phyloP scores from a whole-genome alignment of 2,113 vertebrate genomes.

The Micronycteris hirsuta region DNA sequence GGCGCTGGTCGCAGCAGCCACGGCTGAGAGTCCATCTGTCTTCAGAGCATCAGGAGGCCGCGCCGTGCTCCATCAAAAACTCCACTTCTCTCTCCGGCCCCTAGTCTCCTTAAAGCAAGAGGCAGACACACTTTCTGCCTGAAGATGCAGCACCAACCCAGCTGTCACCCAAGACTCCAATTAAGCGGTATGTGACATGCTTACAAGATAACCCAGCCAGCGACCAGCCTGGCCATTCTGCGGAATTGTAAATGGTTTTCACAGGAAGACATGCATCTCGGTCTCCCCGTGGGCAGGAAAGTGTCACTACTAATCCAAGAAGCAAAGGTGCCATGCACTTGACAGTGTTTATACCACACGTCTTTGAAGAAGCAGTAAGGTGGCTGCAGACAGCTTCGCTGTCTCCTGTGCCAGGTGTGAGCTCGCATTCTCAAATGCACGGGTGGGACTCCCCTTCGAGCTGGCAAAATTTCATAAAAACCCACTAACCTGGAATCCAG shows the following conservation, averaged over 20 bases:
- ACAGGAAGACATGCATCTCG: not conserved
- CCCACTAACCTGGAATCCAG: not conserved
- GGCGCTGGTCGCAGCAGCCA: constrained; percentile 35
- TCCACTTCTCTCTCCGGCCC: constrained; percentile 69
- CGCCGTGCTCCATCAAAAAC: constrained; percentile 62
- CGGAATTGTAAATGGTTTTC: constrained; percentile 47
- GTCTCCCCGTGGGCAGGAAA: not conserved
- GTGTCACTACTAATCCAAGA: not conserved
- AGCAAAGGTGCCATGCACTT: not conserved
- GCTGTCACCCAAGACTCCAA: constrained; percentile 56
- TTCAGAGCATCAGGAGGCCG: constrained; percentile 69
- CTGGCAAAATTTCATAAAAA: not conserved
- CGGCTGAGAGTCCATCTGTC: constrained; percentile 76
- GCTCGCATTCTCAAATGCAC: not conserved
- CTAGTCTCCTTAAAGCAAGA: constrained; percentile 60
- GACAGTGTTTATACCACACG: too few species aligned
- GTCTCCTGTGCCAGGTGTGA: too few species aligned
- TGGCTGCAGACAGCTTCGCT: not conserved
- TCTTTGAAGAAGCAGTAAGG: not conserved
- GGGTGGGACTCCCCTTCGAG: not conserved
- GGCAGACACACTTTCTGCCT: constrained; percentile 4
- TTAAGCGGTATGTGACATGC: constrained; percentile 48
- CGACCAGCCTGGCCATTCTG: constrained; percentile 9
- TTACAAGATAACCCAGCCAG: constrained; percentile 36
- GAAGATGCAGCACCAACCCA: not conserved